A percentile compares a stretch with the other conserved stretches of the same genome.
Evolutionary conservation across 2,797 vertebrate species (phyloP).

Genomic region (Heliangelus exortis): DNA sequence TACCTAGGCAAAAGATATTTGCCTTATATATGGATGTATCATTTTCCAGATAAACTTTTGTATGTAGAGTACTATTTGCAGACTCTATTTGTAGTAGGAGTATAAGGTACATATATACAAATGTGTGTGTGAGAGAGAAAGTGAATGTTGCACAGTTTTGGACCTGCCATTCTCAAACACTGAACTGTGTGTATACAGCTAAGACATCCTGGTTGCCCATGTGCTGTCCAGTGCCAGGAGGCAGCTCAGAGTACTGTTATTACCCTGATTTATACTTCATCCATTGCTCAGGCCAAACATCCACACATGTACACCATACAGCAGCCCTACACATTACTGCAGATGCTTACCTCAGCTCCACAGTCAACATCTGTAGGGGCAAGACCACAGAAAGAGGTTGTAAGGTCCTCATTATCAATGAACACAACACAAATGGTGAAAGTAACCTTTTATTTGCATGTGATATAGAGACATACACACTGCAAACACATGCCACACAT

Average conservation of each 20-base stretch:
- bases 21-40: not conserved
- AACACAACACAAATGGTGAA: slow-evolving; percentile 79
- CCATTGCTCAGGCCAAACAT: slow-evolving; percentile 29
- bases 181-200: not conserved
- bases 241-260: not conserved
- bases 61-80: not conserved
- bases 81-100: not conserved
- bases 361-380: slow-evolving; percentile 65
- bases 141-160: not conserved
- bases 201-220: not conserved
- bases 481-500: slow-evolving; percentile 78
- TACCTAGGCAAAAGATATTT: not conserved
- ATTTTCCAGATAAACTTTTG: not conserved
- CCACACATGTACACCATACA: slow-evolving; percentile 63
- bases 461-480: slow-evolving; percentile 71
- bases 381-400: slow-evolving; percentile 68
- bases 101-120: not conserved
- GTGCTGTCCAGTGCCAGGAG: not conserved
- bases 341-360: slow-evolving; percentile 70
- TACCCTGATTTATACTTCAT: not conserved
- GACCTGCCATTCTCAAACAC: not conserved
- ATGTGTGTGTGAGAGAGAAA: not conserved
- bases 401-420: slow-evolving; percentile 76
- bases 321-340: slow-evolving; percentile 8
- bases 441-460: slow-evolving; percentile 78